Percentiles rank a stretch among this genome's conserved stretches.
Evolutionary conservation across 1,140 invertebrate genomes (phyloP).

Genomic region (Procambarus virginalis): DNA sequence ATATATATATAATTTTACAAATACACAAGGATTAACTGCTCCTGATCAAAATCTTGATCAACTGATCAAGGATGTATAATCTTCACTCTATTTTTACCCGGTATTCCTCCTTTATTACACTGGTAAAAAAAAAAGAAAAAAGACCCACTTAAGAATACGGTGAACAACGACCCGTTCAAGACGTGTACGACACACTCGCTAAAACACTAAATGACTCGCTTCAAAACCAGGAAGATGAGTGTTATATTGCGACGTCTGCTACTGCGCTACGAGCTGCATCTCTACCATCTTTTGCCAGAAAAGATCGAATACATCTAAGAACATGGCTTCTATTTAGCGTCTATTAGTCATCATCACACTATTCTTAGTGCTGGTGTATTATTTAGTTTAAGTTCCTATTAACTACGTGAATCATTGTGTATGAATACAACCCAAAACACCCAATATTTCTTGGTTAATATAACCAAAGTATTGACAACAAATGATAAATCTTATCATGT

Average conservation of each 20-base stretch:
- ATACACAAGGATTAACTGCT: not conserved
- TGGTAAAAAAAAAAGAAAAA: not conserved
- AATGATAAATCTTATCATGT: not conserved
- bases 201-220: too few species aligned
- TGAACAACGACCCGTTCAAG: not conserved
- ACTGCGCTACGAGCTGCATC: not conserved
- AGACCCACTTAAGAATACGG: not conserved
- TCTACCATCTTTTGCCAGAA: slow-evolving; percentile 26
- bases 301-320: not conserved
- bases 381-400: too few species aligned
- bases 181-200: too few species aligned
- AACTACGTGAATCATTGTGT: too few species aligned
- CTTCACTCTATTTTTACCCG: not conserved
- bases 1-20: not conserved
- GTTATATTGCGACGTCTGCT: too few species aligned
- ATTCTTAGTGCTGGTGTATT: too few species aligned
- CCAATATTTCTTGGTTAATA: slow-evolving; percentile 15
- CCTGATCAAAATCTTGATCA: too few species aligned
- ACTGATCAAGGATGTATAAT: not conserved
- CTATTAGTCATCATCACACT: too few species aligned
- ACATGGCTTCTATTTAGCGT: not conserved
- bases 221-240: too few species aligned
- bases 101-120: not conserved
- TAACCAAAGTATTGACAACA: not conserved
- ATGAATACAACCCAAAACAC: not conserved